These are phyloP conservation scores for Nudaria mundana DNA, from an alignment of 2,888 invertebrate genomes.

Conservation along the genomic window DNA sequence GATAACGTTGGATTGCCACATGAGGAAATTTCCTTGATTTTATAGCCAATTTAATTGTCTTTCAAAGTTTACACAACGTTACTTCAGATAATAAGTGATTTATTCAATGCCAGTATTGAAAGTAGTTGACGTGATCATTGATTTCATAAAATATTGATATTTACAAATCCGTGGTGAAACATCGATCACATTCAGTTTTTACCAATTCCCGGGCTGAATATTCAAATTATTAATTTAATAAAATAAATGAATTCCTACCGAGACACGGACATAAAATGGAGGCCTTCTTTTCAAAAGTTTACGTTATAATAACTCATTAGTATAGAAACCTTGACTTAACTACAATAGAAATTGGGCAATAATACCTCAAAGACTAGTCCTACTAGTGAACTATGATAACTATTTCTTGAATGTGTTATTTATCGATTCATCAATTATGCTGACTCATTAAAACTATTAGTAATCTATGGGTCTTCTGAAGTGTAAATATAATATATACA, in stretches of 20 bases:
- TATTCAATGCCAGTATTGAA: background rate
- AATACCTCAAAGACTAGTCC: conserved; percentile 49
- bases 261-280: no score
- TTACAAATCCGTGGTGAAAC: no score
- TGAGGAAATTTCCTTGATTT: conserved; percentile 10
- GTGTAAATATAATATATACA: no score
- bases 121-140: background rate
- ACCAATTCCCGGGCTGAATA: no score
- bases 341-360: conserved; percentile 54
- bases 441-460: no score
- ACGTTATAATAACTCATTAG: conserved; percentile 48
- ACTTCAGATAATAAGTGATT: background rate
- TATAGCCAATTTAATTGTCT: conserved; percentile 15
- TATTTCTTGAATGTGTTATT: no score
- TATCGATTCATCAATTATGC: background rate
- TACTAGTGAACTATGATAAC: no score
- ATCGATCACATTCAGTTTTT: no score
- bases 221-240: no score
- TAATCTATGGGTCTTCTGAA: no score
- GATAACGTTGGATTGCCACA: conserved; percentile 4
- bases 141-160: background rate
- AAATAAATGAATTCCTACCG: no score
- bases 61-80: conserved; percentile 4
- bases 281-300: conserved; percentile 46
- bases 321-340: conserved; percentile 51